Evolutionary conservation across 2,888 invertebrate genomes (phyloP).

Genomic region (Dione vanillae): DNA sequence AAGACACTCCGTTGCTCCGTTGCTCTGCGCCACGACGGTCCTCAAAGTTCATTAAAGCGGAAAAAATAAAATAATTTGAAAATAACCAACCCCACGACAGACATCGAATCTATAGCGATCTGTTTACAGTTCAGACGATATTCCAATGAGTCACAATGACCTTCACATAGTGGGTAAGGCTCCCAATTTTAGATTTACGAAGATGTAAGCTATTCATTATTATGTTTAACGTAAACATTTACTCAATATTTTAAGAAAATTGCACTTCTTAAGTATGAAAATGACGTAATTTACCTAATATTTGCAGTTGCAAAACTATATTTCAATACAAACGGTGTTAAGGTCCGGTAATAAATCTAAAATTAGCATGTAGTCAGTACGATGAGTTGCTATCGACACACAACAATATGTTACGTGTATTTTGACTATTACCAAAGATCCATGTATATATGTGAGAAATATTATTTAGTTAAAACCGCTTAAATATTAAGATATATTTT

Average conservation of each 20-base stretch:
- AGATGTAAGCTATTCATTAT: background rate
- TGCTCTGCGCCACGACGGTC: too few relatives aligned
- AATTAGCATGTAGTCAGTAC: background rate
- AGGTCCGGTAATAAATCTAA: background rate
- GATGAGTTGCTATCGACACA: background rate
- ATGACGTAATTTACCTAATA: conserved; percentile 16
- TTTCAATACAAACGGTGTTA: conserved; percentile 7
- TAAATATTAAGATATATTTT: too few relatives aligned
- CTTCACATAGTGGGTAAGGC: background rate
- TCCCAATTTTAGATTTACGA: background rate
- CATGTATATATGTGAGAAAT: too few relatives aligned
- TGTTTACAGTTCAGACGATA: background rate
- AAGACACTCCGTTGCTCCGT: too few relatives aligned
- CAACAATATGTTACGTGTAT: background rate
- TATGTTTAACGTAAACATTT: background rate
- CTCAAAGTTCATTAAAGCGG: too few relatives aligned
- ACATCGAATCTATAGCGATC: background rate
- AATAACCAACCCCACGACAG: background rate
- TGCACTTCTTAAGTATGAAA: background rate
- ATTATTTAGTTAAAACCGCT: too few relatives aligned
- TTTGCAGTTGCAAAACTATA: conserved; percentile 6
- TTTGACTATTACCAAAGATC: too few relatives aligned
- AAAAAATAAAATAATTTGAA: background rate
- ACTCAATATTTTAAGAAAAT: background rate
- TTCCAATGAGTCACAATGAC: background rate